Conservation (phyloP, 2,113 vertebrate species). For the Stigmatopora argus region DNA sequence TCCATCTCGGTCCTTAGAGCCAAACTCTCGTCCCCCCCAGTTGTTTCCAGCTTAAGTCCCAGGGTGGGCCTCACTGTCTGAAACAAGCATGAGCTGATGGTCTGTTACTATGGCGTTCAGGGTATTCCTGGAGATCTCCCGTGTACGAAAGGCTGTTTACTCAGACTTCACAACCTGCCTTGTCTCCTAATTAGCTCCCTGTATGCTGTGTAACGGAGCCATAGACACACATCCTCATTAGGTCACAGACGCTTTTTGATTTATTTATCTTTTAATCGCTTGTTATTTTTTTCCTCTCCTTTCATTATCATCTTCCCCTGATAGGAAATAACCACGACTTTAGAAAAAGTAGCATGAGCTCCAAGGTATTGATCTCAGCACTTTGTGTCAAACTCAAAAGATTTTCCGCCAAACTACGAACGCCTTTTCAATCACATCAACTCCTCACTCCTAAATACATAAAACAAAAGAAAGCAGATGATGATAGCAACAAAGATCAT, state of each 20-base stretch:
- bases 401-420: background rate
- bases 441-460: constrained; percentile 4
- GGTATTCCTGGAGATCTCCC: constrained; percentile 36
- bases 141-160: constrained; percentile 41
- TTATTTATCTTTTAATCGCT: background rate
- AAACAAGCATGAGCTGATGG: constrained; percentile 37
- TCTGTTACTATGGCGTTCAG: constrained; percentile 45
- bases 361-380: background rate
- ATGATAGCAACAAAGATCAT: constrained; percentile 22
- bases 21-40: constrained; percentile 18
- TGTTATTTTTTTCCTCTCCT: background rate
- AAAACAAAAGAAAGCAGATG: constrained; percentile 26
- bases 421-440: background rate
- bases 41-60: constrained; percentile 27
- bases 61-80: constrained; percentile 29
- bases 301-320: background rate
- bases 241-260: background rate
- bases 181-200: constrained; percentile 52
- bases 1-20: constrained; percentile 12
- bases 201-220: constrained; percentile 16
- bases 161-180: constrained; percentile 25
- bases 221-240: constrained; percentile 19
- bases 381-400: background rate
- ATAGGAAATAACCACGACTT: background rate
- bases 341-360: background rate